These are phyloP conservation scores for Aldabrachelys gigantea DNA, from an alignment of 2,113 vertebrate species.

Conservation along the genomic window DNA sequence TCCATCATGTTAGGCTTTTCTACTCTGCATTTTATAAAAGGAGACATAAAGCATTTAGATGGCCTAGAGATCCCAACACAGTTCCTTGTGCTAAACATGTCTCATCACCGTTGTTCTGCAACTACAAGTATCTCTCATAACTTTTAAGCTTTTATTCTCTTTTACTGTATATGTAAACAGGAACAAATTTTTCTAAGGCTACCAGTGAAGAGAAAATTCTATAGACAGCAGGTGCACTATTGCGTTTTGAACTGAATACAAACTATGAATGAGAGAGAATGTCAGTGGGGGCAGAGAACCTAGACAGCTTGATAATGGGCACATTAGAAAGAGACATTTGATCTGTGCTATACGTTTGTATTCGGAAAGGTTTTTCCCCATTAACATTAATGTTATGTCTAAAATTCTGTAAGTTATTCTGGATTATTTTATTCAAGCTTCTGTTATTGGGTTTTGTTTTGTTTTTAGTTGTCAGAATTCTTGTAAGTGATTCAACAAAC, in stretches of 20 bases:
- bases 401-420: background rate
- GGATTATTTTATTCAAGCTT: background rate
- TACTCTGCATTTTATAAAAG: background rate
- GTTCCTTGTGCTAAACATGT: background rate
- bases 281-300: background rate
- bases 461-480: background rate
- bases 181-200: background rate
- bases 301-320: accelerated
- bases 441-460: background rate
- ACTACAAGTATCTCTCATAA: accelerated
- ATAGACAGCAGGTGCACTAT: background rate
- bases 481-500: background rate
- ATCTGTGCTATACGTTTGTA: background rate
- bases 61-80: accelerated
- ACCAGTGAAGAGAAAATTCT: background rate
- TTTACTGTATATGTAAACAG: accelerated
- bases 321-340: background rate
- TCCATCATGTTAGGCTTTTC: background rate
- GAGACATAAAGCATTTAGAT: background rate
- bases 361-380: background rate
- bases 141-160: accelerated
- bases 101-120: background rate
- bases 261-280: background rate
- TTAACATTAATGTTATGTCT: background rate
- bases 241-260: background rate